Percentiles rank a stretch among this genome's conserved stretches.
Conservation (phyloP, 2,888 invertebrate species). For the Idaea straminata region DNA sequence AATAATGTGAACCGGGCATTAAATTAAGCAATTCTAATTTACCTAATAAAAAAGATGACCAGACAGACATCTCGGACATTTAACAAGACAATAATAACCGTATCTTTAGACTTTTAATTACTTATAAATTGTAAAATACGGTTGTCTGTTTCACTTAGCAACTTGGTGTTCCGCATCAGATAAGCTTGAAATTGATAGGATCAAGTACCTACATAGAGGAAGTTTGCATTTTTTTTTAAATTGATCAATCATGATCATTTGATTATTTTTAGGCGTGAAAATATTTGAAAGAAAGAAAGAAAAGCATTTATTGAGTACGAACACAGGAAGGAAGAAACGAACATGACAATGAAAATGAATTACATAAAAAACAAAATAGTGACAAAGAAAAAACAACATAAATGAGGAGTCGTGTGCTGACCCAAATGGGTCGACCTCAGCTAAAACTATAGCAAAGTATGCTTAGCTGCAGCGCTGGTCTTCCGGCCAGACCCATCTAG, state of each 20-base stretch:
- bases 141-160: slow-evolving; percentile 15
- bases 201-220: neutral
- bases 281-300: too few relatives aligned
- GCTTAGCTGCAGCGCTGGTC: too few relatives aligned
- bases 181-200: neutral
- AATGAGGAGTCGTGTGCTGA: too few relatives aligned
- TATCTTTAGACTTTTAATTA: neutral
- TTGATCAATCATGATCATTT: neutral
- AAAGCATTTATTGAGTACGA: too few relatives aligned
- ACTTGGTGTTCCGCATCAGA: slow-evolving; percentile 26
- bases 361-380: too few relatives aligned
- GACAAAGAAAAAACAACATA: too few relatives aligned
- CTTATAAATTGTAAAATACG: neutral
- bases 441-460: too few relatives aligned
- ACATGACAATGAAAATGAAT: too few relatives aligned
- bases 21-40: neutral
- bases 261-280: neutral
- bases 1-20: too few relatives aligned
- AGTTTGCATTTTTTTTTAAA: neutral
- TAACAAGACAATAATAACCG: neutral
- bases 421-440: too few relatives aligned
- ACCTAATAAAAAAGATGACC: neutral
- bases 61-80: neutral
- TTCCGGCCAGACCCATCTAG: too few relatives aligned
- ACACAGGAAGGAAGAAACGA: too few relatives aligned